phyloP scores from a whole-genome alignment of 2,888 invertebrate genomes.

The Steromphala cineraria region DNA sequence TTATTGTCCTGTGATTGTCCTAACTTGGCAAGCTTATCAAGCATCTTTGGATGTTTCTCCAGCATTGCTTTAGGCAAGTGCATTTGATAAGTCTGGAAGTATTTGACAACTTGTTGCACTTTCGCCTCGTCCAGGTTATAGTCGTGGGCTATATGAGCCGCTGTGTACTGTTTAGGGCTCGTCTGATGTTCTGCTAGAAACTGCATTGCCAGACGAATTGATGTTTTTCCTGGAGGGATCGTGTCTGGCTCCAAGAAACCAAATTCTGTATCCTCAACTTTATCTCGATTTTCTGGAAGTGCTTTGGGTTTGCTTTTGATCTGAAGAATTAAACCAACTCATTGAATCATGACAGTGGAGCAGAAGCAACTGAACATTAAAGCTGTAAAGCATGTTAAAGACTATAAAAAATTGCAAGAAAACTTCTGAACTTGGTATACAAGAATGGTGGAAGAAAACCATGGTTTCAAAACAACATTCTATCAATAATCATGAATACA shows the following conservation, averaged over 20 bases:
- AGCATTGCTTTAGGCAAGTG: slow-evolving; percentile 78
- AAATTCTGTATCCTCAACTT: slow-evolving; percentile 80
- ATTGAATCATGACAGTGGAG: not conserved
- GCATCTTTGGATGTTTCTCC: slow-evolving; percentile 27
- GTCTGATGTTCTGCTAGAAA: slow-evolving; percentile 82
- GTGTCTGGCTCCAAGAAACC: slow-evolving; percentile 83
- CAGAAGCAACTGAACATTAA: not conserved
- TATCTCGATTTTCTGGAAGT: slow-evolving; percentile 80
- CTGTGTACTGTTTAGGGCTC: slow-evolving; percentile 80
- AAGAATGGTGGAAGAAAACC: no score
- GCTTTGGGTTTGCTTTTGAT: slow-evolving; percentile 72
- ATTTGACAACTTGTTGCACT: slow-evolving; percentile 80
- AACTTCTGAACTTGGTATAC: no score
- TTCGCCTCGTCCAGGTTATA: slow-evolving; percentile 83
- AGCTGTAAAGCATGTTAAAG: no score
- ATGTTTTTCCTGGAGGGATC: slow-evolving; percentile 81
- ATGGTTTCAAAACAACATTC: no score
- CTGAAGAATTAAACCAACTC: slow-evolving; percentile 22
- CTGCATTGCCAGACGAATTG: slow-evolving; percentile 81
- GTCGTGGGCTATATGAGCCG: slow-evolving; percentile 81
- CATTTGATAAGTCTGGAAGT: slow-evolving; percentile 83
- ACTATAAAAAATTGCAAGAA: no score
- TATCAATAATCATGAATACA: no score
- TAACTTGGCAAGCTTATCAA: not conserved
- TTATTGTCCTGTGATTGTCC: not conserved